Percentiles rank a stretch among this genome's conserved stretches.
Evolutionary conservation across 2,113 vertebrate genomes (phyloP).

Genomic region (Psittacula cyanocephala): DNA sequence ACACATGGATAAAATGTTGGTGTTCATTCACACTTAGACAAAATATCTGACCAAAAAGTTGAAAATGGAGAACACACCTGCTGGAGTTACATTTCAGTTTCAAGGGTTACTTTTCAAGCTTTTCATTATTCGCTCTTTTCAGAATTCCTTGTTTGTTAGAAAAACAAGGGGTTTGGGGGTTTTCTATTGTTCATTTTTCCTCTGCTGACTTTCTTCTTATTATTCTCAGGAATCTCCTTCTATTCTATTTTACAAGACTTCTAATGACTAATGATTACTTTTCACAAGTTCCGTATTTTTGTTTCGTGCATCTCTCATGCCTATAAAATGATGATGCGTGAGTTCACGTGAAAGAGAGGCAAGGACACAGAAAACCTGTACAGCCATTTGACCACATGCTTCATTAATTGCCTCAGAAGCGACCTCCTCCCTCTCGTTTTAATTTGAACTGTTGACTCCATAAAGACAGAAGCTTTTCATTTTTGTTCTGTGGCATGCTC

Average conservation of each 20-base stretch:
- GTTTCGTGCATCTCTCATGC: background rate
- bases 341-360: background rate
- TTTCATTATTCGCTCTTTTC: background rate
- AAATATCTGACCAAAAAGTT: background rate
- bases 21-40: background rate
- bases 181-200: background rate
- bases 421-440: background rate
- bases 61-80: background rate
- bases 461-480: background rate
- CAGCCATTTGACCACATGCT: background rate
- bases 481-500: background rate
- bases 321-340: background rate
- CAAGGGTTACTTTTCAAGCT: background rate
- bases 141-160: background rate
- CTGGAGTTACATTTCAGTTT: background rate
- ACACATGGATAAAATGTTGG: background rate
- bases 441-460: background rate
- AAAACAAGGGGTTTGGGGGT: fast-evolving
- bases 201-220: background rate
- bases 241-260: background rate
- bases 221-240: background rate
- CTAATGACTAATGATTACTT: background rate
- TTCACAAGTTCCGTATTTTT: background rate
- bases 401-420: background rate
- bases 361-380: background rate